phyloP scores from a whole-genome alignment of 2,888 invertebrate genomes.

The Synergus japonicus region DNA sequence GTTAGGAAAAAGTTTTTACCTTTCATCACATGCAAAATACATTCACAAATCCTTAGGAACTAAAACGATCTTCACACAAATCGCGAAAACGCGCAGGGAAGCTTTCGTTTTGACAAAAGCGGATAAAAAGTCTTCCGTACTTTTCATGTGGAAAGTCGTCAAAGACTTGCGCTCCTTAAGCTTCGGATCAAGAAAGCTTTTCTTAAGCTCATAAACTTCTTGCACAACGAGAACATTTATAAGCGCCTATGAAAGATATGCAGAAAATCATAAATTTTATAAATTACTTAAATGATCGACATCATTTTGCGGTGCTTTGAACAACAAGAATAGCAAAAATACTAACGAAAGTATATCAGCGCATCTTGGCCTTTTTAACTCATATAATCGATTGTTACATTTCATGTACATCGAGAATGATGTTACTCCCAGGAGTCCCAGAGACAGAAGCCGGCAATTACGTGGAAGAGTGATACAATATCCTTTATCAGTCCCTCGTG shows the following conservation, averaged over 20 bases:
- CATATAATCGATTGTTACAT: background rate
- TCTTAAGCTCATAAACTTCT: background rate
- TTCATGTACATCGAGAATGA: background rate
- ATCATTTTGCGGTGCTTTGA: no score
- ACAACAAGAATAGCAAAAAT: background rate
- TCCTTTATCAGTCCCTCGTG: constrained; percentile 11
- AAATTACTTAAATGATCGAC: background rate
- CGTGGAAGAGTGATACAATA: background rate
- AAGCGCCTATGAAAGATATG: background rate
- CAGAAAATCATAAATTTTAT: background rate
- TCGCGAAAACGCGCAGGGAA: background rate
- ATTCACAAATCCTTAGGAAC: constrained; percentile 16
- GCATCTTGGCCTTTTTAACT: background rate
- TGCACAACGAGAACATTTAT: background rate
- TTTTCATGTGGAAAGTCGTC: background rate
- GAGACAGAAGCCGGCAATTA: background rate
- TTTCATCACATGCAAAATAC: background rate
- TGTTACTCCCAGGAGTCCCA: background rate
- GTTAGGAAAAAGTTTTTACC: background rate
- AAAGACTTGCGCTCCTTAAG: background rate
- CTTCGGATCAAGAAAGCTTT: background rate
- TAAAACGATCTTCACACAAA: constrained; percentile 9
- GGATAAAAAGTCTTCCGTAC: constrained; percentile 11
- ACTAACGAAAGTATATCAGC: background rate
- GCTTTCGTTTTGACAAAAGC: constrained; percentile 13